phyloP scores from a whole-genome alignment of 1,140 invertebrate genomes.

The Aleiodes sp. region DNA sequence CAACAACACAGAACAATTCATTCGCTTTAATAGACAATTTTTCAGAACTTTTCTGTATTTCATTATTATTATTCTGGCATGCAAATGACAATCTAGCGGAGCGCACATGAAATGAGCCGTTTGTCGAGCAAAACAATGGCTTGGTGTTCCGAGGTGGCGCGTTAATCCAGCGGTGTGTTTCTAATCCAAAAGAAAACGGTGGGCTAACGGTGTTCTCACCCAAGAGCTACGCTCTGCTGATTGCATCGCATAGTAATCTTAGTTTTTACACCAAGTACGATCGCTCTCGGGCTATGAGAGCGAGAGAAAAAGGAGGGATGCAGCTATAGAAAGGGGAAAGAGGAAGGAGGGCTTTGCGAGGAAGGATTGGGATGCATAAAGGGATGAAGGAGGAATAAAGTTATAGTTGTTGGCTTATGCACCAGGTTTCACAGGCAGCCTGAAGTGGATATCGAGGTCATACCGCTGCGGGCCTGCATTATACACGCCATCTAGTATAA shows the following conservation, averaged over 20 bases:
- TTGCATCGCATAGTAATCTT: constrained; percentile 44
- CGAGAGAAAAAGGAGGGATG: not conserved
- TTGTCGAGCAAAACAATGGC: constrained; percentile 13
- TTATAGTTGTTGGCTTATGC: constrained; percentile 13
- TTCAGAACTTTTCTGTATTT: not conserved
- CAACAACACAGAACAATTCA: no score
- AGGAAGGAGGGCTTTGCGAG: not conserved
- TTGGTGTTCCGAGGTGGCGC: constrained; percentile 8
- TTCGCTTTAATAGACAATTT: no score
- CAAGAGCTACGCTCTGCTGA: constrained; percentile 26
- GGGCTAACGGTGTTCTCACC: not conserved
- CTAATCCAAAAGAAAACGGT: constrained; percentile 36
- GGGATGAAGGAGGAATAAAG: not conserved
- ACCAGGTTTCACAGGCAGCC: not conserved
- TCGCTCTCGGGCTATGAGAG: constrained; percentile 25
- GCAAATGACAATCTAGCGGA: constrained; percentile 11
- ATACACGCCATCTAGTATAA: constrained; percentile 48
- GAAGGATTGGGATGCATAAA: not conserved
- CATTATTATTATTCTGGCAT: not conserved
- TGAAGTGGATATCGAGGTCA: constrained; percentile 44
- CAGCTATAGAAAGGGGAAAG: not conserved
- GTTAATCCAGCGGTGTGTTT: constrained; percentile 33
- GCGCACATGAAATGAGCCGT: not conserved
- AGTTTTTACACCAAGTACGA: constrained; percentile 35
- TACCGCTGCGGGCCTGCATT: constrained; percentile 31